Evolutionary conservation across 2,113 vertebrate species (phyloP).

Genomic region (Indri indri): DNA sequence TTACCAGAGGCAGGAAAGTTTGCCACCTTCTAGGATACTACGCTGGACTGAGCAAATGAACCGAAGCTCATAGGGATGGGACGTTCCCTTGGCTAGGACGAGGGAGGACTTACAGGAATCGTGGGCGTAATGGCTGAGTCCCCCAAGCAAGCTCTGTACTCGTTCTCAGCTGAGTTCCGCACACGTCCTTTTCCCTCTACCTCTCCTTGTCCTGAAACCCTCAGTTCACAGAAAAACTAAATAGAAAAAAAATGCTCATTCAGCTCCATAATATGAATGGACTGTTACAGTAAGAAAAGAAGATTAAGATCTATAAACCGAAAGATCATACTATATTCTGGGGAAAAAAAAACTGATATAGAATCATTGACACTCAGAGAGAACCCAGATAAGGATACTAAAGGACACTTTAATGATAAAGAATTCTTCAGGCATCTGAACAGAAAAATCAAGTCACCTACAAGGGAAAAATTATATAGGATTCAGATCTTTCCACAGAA

Average conservation of each 20-base stretch:
- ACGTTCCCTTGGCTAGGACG: not conserved
- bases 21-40: not conserved
- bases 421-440: not conserved
- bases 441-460: not conserved
- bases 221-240: not conserved
- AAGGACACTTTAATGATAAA: not conserved
- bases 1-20: not conserved
- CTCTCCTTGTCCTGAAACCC: not conserved
- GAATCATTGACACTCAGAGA: not conserved
- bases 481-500: not conserved
- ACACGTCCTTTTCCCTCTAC: too few relatives aligned
- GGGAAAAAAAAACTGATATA: accelerated
- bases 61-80: not conserved
- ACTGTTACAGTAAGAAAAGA: not conserved
- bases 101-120: not conserved
- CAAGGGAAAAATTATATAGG: not conserved
- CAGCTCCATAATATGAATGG: not conserved
- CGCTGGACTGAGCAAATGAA: not conserved
- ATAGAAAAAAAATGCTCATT: not conserved
- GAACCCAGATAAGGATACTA: not conserved
- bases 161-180: not conserved
- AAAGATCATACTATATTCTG: not conserved
- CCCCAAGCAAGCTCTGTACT: not conserved
- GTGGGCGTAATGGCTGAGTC: not conserved
- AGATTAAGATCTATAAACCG: not conserved